Conservation (phyloP, 2,888 invertebrate genomes). For the Amphipyra tragopoginis region DNA sequence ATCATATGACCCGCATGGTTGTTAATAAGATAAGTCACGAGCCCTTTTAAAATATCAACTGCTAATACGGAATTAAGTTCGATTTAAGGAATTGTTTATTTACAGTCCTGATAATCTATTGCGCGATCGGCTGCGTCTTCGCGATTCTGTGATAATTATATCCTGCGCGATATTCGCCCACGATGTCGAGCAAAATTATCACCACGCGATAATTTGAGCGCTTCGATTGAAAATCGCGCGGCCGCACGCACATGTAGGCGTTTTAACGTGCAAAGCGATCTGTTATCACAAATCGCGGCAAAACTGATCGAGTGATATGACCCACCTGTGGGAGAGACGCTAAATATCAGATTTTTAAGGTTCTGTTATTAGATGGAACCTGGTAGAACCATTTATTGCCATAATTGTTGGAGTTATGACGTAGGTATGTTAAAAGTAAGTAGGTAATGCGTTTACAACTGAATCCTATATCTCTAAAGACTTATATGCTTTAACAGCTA, state of each 20-base stretch:
- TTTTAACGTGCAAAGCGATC: not conserved
- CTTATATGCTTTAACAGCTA: too few relatives aligned
- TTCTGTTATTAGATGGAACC: not conserved
- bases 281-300: not conserved
- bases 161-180: not conserved
- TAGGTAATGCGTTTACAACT: too few relatives aligned
- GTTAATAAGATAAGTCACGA: too few relatives aligned
- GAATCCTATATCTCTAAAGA: too few relatives aligned
- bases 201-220: not conserved
- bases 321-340: not conserved
- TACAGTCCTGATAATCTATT: not conserved
- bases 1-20: too few relatives aligned
- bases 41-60: too few relatives aligned
- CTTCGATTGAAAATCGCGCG: not conserved
- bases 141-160: constrained; percentile 8
- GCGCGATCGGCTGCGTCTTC: not conserved
- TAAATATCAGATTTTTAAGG: not conserved
- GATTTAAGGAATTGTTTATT: too few relatives aligned
- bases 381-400: not conserved
- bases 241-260: constrained; percentile 1
- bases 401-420: too few relatives aligned
- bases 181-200: constrained; percentile 6
- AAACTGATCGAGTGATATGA: not conserved
- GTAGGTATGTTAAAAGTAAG: too few relatives aligned
- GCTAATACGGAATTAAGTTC: too few relatives aligned